Evolutionary conservation across 2,888 invertebrate genomes (phyloP).

Genomic region (Chydorus sphaericus): DNA sequence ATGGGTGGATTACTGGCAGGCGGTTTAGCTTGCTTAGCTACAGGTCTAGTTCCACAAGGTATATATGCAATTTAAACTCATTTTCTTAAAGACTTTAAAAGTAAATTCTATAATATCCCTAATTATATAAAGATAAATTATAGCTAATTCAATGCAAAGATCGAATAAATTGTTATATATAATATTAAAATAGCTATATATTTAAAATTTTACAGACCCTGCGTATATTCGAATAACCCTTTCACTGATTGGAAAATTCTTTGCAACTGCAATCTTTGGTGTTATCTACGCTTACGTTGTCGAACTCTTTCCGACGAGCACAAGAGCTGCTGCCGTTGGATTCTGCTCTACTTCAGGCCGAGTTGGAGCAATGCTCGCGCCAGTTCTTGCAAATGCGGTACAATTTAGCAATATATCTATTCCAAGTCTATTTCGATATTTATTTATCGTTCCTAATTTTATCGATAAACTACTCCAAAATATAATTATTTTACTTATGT

Average conservation of each 20-base stretch:
- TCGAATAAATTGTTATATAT: too few relatives aligned
- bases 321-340: conserved; percentile 41
- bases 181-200: too few relatives aligned
- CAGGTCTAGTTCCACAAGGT: conserved; percentile 11
- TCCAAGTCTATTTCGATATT: too few relatives aligned
- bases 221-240: neutral
- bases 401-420: too few relatives aligned
- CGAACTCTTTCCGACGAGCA: conserved; percentile 42
- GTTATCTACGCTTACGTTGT: conserved; percentile 32
- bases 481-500: too few relatives aligned
- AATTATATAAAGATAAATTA: too few relatives aligned
- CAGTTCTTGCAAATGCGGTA: conserved; percentile 36
- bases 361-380: conserved; percentile 42
- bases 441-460: too few relatives aligned
- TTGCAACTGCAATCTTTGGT: neutral
- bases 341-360: conserved; percentile 40
- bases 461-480: too few relatives aligned
- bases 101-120: too few relatives aligned
- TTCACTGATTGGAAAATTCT: conserved; percentile 9
- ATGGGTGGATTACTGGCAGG: conserved; percentile 1
- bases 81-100: too few relatives aligned
- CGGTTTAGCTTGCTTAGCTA: conserved; percentile 11
- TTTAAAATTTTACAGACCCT: conserved; percentile 6
- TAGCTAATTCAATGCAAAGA: neutral
- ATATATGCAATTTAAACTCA: too few relatives aligned